Evolutionary conservation across 2,888 invertebrate genomes (phyloP), one percentile per base, ranked within the genome.

Genomic region (Leptinotarsa tumamoca): DNA sequence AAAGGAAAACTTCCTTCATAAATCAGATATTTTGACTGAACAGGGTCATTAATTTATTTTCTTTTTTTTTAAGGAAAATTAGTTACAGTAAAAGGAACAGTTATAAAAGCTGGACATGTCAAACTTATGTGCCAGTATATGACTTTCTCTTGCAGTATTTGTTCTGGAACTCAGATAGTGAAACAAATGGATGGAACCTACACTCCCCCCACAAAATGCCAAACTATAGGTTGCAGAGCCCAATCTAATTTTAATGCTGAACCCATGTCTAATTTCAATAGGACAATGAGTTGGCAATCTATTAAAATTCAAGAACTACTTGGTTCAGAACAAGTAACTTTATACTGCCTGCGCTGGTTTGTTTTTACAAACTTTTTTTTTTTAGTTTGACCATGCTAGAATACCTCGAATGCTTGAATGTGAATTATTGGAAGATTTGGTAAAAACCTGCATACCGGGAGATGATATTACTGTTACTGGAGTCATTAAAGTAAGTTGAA

Each of bases 401-500:
- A 91, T 95, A 81, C 95, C 96, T 2, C 90, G 94, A 79, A 94
- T 93, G 80, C 90, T 98, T 49, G 97, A 98, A 86, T 94, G 97
- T 86, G 96, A 97, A 87, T 89, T 98, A 10, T 92, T 93, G 71
- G 92, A 94, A 77, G 96, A 97, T 88, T 89, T 98, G 66, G 96
- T 96, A 1, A 94, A 95, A 80, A 90, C 92, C 33, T 95, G 96
- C 80, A 92, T 94, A 80, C 96, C 97, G 15, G 98, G 98, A 2
- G 97, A 98, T 89, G 94, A 96, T 81, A 91, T 98, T 0, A 94
- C 94, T 17, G 90, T 98, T 14, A 95, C 95, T 73, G 98, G 98
- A 51, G 92, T 97, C 79, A 92, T 98, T 23, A 96, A 95, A 90
- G 94, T 94, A 23, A 72, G 67, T 76, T 1, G 7, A 33, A 33